These are phyloP conservation scores for Malacosoma neustria DNA, from an alignment of 2,888 invertebrate genomes.

Conservation along the genomic window DNA sequence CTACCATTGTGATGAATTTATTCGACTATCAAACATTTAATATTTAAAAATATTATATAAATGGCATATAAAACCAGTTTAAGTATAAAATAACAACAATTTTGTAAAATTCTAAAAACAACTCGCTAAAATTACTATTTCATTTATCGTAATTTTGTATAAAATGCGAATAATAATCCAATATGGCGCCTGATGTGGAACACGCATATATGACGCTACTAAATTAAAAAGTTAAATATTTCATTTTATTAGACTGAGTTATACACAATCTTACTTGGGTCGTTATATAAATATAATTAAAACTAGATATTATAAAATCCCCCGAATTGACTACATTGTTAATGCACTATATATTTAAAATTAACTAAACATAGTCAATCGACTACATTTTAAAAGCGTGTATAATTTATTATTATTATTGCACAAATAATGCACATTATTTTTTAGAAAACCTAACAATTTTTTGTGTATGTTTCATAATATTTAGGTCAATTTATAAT, in stretches of 20 bases:
- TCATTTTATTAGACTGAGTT: too few species aligned
- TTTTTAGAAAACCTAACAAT: not conserved
- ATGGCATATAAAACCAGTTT: not conserved
- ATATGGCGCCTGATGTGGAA: not conserved
- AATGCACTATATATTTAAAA: too few species aligned
- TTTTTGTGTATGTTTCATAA: not conserved
- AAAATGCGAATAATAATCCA: not conserved
- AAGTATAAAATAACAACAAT: not conserved
- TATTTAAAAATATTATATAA: not conserved
- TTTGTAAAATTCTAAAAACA: not conserved
- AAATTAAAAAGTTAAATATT: too few species aligned
- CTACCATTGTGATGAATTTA: constrained; percentile 29
- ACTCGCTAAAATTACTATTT: not conserved
- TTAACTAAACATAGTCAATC: too few species aligned
- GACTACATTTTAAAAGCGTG: too few species aligned
- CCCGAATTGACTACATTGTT: too few species aligned
- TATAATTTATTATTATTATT: too few species aligned
- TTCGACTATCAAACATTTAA: constrained; percentile 1
- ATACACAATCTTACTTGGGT: too few species aligned
- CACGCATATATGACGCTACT: too few species aligned
- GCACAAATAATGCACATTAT: not conserved
- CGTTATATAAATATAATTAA: too few species aligned
- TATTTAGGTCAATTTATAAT: not conserved
- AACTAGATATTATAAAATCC: too few species aligned
- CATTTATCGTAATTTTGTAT: not conserved